Conservation (phyloP, 2,797 vertebrate genomes). For the Eulemur mongoz region DNA sequence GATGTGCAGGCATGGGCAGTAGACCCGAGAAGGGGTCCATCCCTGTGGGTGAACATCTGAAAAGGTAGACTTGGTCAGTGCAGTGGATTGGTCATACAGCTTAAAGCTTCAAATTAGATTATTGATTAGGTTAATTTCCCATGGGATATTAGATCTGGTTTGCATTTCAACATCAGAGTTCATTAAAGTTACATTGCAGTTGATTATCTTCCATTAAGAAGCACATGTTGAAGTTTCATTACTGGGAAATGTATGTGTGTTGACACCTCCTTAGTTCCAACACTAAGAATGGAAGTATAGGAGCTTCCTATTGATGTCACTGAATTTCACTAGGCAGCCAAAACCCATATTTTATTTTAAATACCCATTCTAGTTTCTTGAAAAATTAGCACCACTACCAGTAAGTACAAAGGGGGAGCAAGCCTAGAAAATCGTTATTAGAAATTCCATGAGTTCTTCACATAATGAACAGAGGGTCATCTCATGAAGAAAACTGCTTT, state of each 20-base stretch:
- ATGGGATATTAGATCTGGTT: conserved; percentile 70
- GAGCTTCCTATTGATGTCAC: conserved; percentile 59
- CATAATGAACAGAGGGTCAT: background rate
- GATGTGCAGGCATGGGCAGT: rapidly evolving
- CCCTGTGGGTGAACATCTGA: background rate
- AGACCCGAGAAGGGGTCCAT: background rate
- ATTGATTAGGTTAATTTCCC: conserved; percentile 80
- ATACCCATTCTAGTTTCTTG: conserved; percentile 49
- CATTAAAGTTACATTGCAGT: conserved; percentile 73
- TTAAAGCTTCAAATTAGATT: conserved; percentile 71
- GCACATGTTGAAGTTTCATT: conserved; percentile 70
- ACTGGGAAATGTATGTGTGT: conserved; percentile 57
- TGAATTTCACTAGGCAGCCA: conserved; percentile 70
- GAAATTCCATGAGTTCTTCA: conserved; percentile 46
- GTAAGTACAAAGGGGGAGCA: background rate
- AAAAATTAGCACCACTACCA: conserved; percentile 39
- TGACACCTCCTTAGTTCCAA: conserved; percentile 56
- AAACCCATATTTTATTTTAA: conserved; percentile 69
- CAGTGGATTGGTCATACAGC: conserved; percentile 44
- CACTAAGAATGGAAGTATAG: conserved; percentile 61
- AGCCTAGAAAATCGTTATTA: conserved; percentile 56
- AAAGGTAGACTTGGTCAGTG: background rate
- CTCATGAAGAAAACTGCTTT: conserved; percentile 47
- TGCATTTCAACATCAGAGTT: conserved; percentile 78
- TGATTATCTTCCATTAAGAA: conserved; percentile 75